Conservation (phyloP, 2,888 invertebrate species). For the Acleris literana region DNA sequence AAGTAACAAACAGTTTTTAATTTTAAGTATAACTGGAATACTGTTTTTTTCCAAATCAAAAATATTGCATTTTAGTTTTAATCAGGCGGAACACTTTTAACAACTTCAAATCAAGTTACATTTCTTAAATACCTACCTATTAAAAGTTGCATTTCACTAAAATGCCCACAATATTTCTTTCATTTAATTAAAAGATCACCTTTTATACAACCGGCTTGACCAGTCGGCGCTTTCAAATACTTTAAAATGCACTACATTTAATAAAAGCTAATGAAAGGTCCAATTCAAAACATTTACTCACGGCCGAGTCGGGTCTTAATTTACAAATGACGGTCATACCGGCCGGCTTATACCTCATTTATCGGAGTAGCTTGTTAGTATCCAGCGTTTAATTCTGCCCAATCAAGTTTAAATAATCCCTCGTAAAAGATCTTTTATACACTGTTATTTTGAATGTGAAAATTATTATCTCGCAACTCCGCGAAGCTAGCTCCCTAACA, state of each 20-base stretch:
- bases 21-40: too few relatives aligned
- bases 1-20: too few relatives aligned
- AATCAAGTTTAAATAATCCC: constrained; percentile 62
- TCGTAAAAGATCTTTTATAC: constrained; percentile 52
- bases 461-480: constrained; percentile 66
- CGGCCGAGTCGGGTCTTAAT: constrained; percentile 55
- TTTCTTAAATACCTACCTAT: too few relatives aligned
- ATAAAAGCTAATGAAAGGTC: constrained; percentile 68
- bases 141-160: too few relatives aligned
- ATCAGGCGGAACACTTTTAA: too few relatives aligned
- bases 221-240: constrained; percentile 48
- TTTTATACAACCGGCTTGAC: constrained; percentile 33
- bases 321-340: constrained; percentile 71
- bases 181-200: constrained; percentile 2
- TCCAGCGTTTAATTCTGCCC: constrained; percentile 46
- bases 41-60: too few relatives aligned
- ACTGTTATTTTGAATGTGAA: constrained; percentile 74
- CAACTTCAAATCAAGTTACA: too few relatives aligned
- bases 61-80: too few relatives aligned
- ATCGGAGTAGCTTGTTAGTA: constrained; percentile 52
- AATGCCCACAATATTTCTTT: too few relatives aligned
- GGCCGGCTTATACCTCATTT: constrained; percentile 53
- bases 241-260: constrained; percentile 55
- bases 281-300: constrained; percentile 68
- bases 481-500: constrained; percentile 65